Conservation (phyloP, 1,140 invertebrate species). For the Drosophila guanche region DNA sequence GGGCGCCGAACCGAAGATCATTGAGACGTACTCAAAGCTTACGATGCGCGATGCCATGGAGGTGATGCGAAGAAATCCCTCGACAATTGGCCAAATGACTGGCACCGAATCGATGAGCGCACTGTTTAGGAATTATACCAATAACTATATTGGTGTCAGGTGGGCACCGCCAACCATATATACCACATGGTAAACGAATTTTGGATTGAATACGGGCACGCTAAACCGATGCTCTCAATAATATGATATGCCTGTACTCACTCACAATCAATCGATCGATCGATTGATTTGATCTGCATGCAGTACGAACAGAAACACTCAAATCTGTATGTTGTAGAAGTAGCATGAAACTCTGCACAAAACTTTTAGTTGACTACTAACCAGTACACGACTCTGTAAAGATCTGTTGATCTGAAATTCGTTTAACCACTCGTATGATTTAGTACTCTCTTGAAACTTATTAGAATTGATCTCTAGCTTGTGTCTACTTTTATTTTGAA, state of each 20-base stretch:
- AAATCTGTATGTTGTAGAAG: slow-evolving; percentile 34
- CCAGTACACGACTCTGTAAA: slow-evolving; percentile 9
- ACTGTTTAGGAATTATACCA: slow-evolving; percentile 94
- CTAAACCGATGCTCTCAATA: slow-evolving; percentile 15
- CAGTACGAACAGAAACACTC: slow-evolving; percentile 49
- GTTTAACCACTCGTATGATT: slow-evolving; percentile 50
- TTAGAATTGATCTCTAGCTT: not conserved
- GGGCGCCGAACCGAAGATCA: slow-evolving; percentile 95
- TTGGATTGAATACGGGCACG: slow-evolving; percentile 58
- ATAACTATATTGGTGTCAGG: slow-evolving; percentile 92
- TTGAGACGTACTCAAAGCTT: slow-evolving; percentile 96
- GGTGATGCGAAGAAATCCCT: slow-evolving; percentile 93
- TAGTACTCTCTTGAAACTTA: not conserved
- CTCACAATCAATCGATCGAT: slow-evolving; percentile 31
- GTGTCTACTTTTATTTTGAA: not conserved
- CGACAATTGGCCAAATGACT: slow-evolving; percentile 91
- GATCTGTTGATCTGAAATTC: slow-evolving; percentile 64
- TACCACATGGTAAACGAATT: slow-evolving; percentile 84
- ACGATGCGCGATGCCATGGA: slow-evolving; percentile 97
- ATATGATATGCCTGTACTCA: slow-evolving; percentile 37
- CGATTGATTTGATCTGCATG: slow-evolving; percentile 44
- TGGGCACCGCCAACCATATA: slow-evolving; percentile 85
- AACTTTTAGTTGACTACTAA: slow-evolving; percentile 29
- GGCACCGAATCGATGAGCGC: slow-evolving; percentile 94
- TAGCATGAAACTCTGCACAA: slow-evolving; percentile 61